Evolutionary conservation across 1,140 invertebrate species (phyloP).

Genomic region (Drosophila truncata): DNA sequence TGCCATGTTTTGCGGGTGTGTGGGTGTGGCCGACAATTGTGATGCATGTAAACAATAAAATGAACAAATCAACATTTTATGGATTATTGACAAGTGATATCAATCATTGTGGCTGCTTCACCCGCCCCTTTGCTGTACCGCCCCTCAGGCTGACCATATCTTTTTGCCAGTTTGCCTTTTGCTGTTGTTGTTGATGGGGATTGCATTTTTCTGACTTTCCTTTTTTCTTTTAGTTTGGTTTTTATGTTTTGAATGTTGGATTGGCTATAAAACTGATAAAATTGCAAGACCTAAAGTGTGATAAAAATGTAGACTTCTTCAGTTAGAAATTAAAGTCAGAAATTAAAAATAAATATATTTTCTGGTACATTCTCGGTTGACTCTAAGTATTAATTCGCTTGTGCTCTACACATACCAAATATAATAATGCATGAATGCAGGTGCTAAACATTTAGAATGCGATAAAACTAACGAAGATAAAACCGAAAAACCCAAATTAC

Average conservation of each 20-base stretch:
- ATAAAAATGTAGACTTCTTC: no score
- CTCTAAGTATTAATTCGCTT: not conserved
- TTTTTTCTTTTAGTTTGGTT: constrained; percentile 11
- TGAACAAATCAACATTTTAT: constrained; percentile 82
- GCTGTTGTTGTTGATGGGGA: constrained; percentile 31
- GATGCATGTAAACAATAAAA: constrained; percentile 79
- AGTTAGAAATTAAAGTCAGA: no score
- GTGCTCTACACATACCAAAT: not conserved
- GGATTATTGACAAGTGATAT: constrained; percentile 81
- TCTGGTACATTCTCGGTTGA: not conserved
- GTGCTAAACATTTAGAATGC: constrained; percentile 8
- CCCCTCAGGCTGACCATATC: constrained; percentile 19
- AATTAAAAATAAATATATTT: no score
- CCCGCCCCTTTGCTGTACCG: not conserved
- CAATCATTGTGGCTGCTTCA: constrained; percentile 59
- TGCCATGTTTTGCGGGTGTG: constrained; percentile 25
- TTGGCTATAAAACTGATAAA: not conserved
- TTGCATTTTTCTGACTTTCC: constrained; percentile 6
- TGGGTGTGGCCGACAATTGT: constrained; percentile 56
- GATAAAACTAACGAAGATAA: constrained; percentile 16
- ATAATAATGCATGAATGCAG: not conserved
- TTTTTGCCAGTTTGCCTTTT: constrained; percentile 19
- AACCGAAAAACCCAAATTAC: constrained; percentile 18
- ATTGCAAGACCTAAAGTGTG: not conserved
- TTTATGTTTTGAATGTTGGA: constrained; percentile 22